Conservation (phyloP, 2,797 vertebrate genomes). For the Halcyon chelicuti region DNA sequence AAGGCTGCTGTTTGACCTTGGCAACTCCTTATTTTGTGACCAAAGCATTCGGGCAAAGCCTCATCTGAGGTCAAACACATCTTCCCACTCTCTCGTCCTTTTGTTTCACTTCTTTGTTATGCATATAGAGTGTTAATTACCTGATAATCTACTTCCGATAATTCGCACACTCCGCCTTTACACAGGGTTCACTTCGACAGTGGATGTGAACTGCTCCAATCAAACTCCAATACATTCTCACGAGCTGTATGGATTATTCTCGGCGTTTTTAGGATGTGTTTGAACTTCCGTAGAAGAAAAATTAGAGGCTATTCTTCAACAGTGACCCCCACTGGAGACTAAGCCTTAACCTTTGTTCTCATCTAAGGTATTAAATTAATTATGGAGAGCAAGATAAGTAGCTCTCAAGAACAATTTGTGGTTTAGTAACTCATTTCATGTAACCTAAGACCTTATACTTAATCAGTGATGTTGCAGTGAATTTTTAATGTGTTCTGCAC, state of each 20-base stretch:
- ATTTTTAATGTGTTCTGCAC: conserved; percentile 40
- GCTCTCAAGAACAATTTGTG: conserved; percentile 51
- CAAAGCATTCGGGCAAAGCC: background rate
- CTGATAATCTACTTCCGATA: background rate
- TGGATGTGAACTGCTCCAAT: background rate
- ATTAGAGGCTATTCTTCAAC: conserved; percentile 23
- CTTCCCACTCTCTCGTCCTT: background rate
- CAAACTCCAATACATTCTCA: background rate
- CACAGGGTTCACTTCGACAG: background rate
- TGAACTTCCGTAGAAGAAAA: conserved; percentile 11
- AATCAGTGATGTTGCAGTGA: conserved; percentile 47
- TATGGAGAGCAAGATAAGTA: conserved; percentile 59
- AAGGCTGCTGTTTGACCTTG: background rate
- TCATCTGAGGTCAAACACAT: background rate
- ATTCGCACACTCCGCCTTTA: background rate
- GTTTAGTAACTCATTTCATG: conserved; percentile 35
- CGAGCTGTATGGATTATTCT: background rate
- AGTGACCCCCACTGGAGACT: conserved; percentile 30
- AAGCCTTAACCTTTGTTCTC: conserved; percentile 51
- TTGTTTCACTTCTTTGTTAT: conserved; percentile 1
- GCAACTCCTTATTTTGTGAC: background rate
- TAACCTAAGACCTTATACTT: conserved; percentile 60
- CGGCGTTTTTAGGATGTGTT: background rate
- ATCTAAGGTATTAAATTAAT: conserved; percentile 65
- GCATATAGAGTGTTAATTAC: background rate